phyloP scores from a whole-genome alignment of 2,797 vertebrate genomes.

The Anableps anableps region DNA sequence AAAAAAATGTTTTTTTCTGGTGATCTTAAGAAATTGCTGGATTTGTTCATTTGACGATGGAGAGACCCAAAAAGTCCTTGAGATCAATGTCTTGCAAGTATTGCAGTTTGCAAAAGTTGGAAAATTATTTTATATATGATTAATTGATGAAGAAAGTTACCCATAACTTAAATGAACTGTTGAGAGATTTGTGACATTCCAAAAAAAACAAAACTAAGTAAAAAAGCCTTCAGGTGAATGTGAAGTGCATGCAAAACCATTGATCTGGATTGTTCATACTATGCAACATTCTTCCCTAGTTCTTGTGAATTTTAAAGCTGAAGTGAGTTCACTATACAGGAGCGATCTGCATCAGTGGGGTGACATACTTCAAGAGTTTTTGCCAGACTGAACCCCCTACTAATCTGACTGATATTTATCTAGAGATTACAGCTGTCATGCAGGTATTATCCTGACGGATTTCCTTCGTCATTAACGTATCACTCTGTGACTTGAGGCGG shows the following conservation, averaged over 20 bases:
- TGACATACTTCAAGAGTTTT: background rate
- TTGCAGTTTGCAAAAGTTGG: background rate
- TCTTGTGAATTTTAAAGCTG: background rate
- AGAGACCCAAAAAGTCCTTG: background rate
- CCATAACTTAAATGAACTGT: background rate
- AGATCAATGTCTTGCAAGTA: background rate
- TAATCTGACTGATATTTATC: conserved; percentile 3
- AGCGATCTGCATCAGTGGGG: background rate
- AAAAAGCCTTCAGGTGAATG: background rate
- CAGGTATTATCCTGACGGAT: background rate
- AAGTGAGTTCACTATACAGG: background rate
- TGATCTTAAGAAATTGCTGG: background rate
- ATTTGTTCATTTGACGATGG: background rate
- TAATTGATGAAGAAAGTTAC: background rate
- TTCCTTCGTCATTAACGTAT: conserved; percentile 2
- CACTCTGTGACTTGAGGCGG: background rate
- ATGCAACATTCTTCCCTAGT: background rate
- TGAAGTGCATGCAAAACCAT: background rate
- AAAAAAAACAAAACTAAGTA: no score
- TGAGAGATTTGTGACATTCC: background rate
- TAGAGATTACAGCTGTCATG: conserved; percentile 5
- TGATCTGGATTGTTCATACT: conserved; percentile 5
- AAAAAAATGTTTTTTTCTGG: background rate
- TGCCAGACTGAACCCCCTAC: background rate
- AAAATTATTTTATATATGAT: background rate